phyloP scores from a whole-genome alignment of 1,140 invertebrate species.

The Sminthurides bifidus region DNA sequence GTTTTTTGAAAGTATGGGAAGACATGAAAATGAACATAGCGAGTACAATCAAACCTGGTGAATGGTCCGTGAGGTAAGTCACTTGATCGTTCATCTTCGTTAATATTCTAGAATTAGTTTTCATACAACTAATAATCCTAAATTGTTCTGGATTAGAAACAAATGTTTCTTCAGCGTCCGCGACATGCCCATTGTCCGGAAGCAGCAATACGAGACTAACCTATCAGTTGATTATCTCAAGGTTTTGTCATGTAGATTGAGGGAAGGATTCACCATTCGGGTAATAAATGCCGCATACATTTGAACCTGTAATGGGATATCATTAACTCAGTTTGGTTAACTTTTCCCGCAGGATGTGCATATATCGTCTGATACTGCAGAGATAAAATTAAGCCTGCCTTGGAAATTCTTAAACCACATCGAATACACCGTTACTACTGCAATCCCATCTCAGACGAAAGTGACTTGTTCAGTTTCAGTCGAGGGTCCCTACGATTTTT shows the following conservation, averaged over 20 bases:
- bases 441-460: slow-evolving; percentile 45
- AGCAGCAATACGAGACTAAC: slow-evolving; percentile 54
- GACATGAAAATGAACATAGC: slow-evolving; percentile 18
- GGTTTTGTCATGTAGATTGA: slow-evolving; percentile 58
- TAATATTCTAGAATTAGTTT: not conserved
- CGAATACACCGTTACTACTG: slow-evolving; percentile 51
- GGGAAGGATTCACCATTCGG: slow-evolving; percentile 68
- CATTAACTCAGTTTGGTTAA: not conserved
- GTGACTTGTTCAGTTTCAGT: slow-evolving; percentile 48
- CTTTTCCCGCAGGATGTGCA: slow-evolving; percentile 38
- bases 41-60: slow-evolving; percentile 32
- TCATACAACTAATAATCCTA: not conserved
- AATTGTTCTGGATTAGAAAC: slow-evolving; percentile 39
- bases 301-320: slow-evolving; percentile 8
- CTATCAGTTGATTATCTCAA: slow-evolving; percentile 52
- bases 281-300: slow-evolving; percentile 34
- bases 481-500: slow-evolving; percentile 62
- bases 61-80: slow-evolving; percentile 40
- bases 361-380: slow-evolving; percentile 46
- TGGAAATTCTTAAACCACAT: slow-evolving; percentile 65
- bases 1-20: slow-evolving; percentile 46
- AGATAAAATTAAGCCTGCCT: slow-evolving; percentile 54
- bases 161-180: slow-evolving; percentile 46
- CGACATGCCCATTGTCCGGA: slow-evolving; percentile 46
- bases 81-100: not conserved